These are phyloP conservation scores for Syngnathoides biaculeatus DNA, from an alignment of 2,113 vertebrate genomes.

Conservation along the genomic window DNA sequence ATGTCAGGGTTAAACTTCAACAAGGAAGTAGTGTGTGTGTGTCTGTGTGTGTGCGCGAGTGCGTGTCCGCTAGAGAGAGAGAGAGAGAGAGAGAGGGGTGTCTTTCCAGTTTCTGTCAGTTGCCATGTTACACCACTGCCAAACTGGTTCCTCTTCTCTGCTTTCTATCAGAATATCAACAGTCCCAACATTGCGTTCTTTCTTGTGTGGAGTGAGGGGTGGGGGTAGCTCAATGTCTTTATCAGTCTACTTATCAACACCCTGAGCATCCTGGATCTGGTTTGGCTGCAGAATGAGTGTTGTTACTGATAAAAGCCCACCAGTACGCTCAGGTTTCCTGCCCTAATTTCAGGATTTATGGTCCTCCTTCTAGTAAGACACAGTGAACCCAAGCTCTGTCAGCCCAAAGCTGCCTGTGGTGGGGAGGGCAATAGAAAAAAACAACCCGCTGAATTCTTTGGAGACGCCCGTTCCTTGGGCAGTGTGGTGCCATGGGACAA, in stretches of 20 bases:
- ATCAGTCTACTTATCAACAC: slow-evolving; percentile 9
- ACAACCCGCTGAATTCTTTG: slow-evolving; percentile 67
- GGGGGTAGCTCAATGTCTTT: slow-evolving; percentile 19
- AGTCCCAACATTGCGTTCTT: slow-evolving; percentile 26
- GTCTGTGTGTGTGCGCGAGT: slow-evolving; percentile 4
- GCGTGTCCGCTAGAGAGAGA: background rate
- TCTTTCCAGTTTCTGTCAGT: slow-evolving; percentile 65
- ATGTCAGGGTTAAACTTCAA: slow-evolving; percentile 42
- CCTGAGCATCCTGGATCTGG: background rate
- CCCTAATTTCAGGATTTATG: slow-evolving; percentile 33
- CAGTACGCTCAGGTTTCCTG: slow-evolving; percentile 27
- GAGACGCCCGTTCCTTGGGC: slow-evolving; percentile 71
- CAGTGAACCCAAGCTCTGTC: slow-evolving; percentile 53
- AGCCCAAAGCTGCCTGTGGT: slow-evolving; percentile 55
- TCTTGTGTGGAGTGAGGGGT: background rate
- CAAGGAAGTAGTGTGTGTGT: slow-evolving; percentile 54
- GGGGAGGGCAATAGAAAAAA: slow-evolving; percentile 29
- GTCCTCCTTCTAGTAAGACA: slow-evolving; percentile 36
- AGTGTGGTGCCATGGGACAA: slow-evolving; percentile 70
- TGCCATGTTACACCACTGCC: slow-evolving; percentile 57
- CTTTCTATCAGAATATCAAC: slow-evolving; percentile 61
- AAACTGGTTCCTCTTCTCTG: slow-evolving; percentile 67
- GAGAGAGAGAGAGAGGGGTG: slow-evolving; percentile 23
- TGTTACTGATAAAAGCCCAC: slow-evolving; percentile 26
- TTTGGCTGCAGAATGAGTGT: slow-evolving; percentile 18